phyloP scores from a whole-genome alignment of 2,113 vertebrate species.

The Pluvialis apricaria region DNA sequence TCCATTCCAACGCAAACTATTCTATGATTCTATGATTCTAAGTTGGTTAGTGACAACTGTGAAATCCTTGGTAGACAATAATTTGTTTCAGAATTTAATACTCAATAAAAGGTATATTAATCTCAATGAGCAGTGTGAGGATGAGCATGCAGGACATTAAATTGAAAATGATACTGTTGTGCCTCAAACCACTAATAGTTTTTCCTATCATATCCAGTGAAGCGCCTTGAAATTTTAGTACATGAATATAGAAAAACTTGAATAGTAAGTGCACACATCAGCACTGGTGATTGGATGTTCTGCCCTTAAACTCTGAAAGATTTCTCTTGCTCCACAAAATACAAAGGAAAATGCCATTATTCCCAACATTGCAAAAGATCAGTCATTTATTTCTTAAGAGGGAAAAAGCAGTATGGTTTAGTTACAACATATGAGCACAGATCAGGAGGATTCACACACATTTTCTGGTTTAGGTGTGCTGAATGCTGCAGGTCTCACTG shows the following conservation, averaged over 20 bases:
- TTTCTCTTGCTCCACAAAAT: not conserved
- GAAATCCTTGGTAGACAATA: not conserved
- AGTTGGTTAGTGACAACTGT: not conserved
- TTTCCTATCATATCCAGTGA: not conserved
- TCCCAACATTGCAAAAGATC: not conserved
- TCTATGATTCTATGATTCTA: not conserved
- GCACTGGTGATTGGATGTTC: not conserved
- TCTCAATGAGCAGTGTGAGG: not conserved
- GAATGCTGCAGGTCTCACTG: not conserved
- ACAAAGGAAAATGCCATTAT: not conserved
- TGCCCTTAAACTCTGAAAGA: not conserved
- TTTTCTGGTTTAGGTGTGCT: not conserved
- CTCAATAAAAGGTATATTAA: not conserved
- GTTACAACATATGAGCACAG: not conserved
- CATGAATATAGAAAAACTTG: not conserved
- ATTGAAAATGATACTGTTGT: not conserved
- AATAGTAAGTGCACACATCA: not conserved
- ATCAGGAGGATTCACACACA: not conserved
- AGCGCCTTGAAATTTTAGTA: not conserved
- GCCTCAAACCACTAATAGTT: not conserved
- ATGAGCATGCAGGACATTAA: not conserved
- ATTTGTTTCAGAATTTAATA: not conserved
- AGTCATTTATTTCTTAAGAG: not conserved
- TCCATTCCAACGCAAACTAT: not conserved
- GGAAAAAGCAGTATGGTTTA: not conserved